Conservation (phyloP, 2,113 vertebrate genomes). For the Vireo altiloquus region DNA sequence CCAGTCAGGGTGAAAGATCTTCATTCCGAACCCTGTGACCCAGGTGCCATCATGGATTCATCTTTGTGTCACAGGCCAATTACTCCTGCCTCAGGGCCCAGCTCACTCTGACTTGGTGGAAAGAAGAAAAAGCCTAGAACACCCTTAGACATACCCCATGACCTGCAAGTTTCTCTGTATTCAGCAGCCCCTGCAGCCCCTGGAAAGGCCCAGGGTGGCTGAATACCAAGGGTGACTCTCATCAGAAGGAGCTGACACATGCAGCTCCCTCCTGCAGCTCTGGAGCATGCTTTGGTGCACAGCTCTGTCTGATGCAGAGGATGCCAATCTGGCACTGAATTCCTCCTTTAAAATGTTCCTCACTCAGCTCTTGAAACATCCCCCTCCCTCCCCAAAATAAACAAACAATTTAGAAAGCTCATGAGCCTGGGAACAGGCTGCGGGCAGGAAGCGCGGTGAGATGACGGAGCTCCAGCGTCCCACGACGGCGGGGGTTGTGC, state of each 20-base stretch:
- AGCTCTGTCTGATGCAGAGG: background rate
- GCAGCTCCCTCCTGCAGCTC: background rate
- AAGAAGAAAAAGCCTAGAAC: background rate
- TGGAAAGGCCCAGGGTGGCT: background rate
- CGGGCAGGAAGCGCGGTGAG: background rate
- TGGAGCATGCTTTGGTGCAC: background rate
- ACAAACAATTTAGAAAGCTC: slow-evolving; percentile 9
- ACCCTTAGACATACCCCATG: fast-evolving
- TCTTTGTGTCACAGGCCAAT: background rate
- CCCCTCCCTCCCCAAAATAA: background rate
- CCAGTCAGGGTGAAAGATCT: background rate
- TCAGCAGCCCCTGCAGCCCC: background rate
- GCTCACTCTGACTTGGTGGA: background rate
- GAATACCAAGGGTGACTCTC: background rate
- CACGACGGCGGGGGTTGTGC: background rate
- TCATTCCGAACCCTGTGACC: background rate
- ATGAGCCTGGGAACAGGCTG: background rate
- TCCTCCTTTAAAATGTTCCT: background rate
- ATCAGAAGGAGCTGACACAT: background rate
- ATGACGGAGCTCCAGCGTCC: background rate
- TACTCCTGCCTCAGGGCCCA: fast-evolving
- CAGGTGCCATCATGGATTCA: background rate
- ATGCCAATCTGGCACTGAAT: background rate
- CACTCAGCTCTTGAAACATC: background rate
- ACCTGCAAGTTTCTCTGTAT: background rate